phyloP scores from a whole-genome alignment of 2,113 vertebrate species.

The Diphyllodes magnificus region DNA sequence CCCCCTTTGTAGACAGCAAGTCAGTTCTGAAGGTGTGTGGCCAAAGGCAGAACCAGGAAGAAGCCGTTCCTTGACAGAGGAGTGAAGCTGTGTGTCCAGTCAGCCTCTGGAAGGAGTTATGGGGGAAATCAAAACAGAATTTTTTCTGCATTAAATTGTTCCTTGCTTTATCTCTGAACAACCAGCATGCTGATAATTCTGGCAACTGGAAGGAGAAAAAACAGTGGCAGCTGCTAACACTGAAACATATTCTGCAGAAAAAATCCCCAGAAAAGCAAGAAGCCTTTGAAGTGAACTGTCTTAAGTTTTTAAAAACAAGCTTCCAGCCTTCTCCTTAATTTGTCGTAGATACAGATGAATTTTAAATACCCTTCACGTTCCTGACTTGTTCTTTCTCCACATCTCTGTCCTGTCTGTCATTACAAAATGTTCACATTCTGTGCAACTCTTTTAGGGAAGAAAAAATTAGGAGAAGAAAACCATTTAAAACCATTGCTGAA shows the following conservation, averaged over 20 bases:
- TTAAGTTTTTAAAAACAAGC: constrained; percentile 1
- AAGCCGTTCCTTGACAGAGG: background rate
- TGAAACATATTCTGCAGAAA: background rate
- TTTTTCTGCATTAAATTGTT: background rate
- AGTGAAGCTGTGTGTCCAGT: background rate
- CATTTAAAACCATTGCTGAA: background rate
- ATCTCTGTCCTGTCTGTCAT: background rate
- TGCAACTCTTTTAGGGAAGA: background rate
- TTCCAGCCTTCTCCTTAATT: constrained; percentile 55
- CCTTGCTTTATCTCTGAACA: constrained; percentile 20
- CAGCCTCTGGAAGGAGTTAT: background rate
- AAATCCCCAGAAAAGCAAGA: background rate
- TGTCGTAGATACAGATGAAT: constrained; percentile 42
- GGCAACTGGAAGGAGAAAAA: constrained; percentile 9
- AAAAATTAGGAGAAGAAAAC: background rate
- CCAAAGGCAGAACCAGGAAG: background rate
- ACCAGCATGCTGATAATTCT: background rate
- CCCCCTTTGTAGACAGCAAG: background rate
- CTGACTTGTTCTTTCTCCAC: constrained; percentile 44
- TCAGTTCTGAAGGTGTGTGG: background rate
- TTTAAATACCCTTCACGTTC: constrained; percentile 51
- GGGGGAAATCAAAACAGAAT: background rate
- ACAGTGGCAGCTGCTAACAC: background rate
- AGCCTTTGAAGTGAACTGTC: constrained; percentile 22
- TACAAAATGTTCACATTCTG: constrained; percentile 48